Evolutionary conservation across 2,888 invertebrate genomes (phyloP).

Genomic region (Argyresthia goedartella): DNA sequence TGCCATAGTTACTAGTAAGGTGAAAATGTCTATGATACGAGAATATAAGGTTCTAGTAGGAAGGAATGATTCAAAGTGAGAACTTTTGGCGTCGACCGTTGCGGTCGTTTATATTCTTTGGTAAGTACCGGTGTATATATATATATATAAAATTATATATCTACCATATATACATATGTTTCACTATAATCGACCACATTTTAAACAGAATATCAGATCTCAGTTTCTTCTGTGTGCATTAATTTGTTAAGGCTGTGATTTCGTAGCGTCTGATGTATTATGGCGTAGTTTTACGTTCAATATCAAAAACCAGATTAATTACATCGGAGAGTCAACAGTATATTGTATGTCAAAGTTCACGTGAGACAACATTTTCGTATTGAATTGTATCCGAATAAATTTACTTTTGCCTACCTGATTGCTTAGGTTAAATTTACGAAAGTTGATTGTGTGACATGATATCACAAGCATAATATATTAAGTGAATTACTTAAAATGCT

Average conservation of each 20-base stretch:
- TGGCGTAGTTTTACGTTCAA: not conserved
- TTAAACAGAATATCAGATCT: not conserved
- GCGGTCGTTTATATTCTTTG: not conserved
- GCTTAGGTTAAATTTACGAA: slow-evolving; percentile 26
- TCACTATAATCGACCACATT: not conserved
- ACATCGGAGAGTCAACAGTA: no score
- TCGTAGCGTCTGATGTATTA: slow-evolving; percentile 15
- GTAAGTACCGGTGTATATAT: not conserved
- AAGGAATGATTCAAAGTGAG: not conserved
- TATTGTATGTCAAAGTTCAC: no score
- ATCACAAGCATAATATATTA: not conserved
- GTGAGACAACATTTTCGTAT: no score
- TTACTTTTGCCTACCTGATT: no score
- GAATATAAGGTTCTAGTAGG: slow-evolving; percentile 1
- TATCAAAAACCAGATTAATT: no score
- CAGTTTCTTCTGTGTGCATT: slow-evolving; percentile 24
- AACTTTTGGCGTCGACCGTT: not conserved
- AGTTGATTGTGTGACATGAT: slow-evolving; percentile 1
- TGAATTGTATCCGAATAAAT: no score
- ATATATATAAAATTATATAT: no score
- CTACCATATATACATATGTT: no score
- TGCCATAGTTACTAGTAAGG: slow-evolving; percentile 1
- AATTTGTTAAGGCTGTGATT: slow-evolving; percentile 46
- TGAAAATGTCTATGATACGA: slow-evolving; percentile 1
- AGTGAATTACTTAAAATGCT: not conserved